Percentiles rank a stretch among this genome's conserved stretches.
Conservation (phyloP, 2,113 vertebrate species). For the Odontophorus gujanensis region DNA sequence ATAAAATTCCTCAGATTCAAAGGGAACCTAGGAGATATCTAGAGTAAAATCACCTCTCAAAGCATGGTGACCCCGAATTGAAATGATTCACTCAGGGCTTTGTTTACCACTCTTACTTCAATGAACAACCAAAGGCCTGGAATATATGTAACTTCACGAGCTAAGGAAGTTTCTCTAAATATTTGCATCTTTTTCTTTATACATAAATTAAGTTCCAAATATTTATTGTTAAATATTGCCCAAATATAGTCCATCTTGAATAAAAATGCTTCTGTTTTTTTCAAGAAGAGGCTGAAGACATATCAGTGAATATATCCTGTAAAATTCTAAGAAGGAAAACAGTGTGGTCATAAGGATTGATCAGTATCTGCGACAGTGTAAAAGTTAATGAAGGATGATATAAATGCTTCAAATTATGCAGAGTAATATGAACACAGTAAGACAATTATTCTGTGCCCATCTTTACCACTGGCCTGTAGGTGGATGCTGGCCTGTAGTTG, state of each 20-base stretch:
- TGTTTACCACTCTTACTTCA: neutral
- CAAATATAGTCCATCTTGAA: neutral
- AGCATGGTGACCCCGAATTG: neutral
- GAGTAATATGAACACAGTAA: neutral
- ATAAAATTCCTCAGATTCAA: neutral
- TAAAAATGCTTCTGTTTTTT: neutral
- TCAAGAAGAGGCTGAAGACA: neutral
- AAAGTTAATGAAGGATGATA: neutral
- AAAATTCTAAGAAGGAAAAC: neutral
- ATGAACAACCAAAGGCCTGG: conserved; percentile 14
- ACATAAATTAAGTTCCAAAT: neutral
- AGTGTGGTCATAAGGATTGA: neutral
- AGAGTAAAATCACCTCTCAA: neutral
- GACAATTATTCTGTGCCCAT: neutral
- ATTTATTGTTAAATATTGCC: neutral
- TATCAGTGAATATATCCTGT: neutral
- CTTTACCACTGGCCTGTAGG: neutral
- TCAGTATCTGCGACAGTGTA: neutral
- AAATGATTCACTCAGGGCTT: neutral
- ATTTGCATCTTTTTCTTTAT: neutral
- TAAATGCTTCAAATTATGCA: neutral
- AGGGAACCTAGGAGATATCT: neutral
- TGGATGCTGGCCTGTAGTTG: neutral
- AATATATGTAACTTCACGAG: neutral
- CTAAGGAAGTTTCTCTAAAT: neutral